Conservation (phyloP, 2,797 vertebrate species). For the Hemitrygon akajei region DNA sequence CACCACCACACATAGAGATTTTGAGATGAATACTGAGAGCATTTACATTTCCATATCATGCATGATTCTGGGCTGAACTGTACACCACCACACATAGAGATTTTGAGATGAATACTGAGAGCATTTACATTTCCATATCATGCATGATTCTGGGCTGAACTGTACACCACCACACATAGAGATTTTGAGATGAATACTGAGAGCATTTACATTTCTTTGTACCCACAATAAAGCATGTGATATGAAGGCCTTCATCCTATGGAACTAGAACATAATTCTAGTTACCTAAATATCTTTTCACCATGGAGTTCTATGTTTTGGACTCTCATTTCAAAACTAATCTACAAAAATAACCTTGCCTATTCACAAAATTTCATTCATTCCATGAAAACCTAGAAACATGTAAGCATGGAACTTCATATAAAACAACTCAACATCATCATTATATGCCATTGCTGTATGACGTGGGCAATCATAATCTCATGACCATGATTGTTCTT, state of each 20-base stretch:
- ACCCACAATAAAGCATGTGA: background rate
- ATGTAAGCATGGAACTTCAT: background rate
- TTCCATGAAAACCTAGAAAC: background rate
- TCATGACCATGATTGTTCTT: too few species aligned
- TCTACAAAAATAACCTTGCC: background rate
- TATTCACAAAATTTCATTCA: background rate
- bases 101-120: background rate
- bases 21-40: background rate
- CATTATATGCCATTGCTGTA: too few species aligned
- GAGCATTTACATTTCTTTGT: background rate
- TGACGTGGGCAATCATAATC: too few species aligned
- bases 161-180: background rate
- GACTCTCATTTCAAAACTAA: background rate
- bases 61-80: too few species aligned
- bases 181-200: background rate
- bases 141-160: too few species aligned
- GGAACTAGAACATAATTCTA: background rate
- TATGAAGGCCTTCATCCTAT: background rate
- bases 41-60: background rate
- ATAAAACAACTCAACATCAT: background rate
- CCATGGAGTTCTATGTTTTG: too few species aligned
- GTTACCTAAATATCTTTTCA: background rate
- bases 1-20: background rate
- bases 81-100: background rate
- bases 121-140: background rate